Evolutionary conservation across 2,797 vertebrate species (phyloP).

Genomic region (Notamacropus eugenii): DNA sequence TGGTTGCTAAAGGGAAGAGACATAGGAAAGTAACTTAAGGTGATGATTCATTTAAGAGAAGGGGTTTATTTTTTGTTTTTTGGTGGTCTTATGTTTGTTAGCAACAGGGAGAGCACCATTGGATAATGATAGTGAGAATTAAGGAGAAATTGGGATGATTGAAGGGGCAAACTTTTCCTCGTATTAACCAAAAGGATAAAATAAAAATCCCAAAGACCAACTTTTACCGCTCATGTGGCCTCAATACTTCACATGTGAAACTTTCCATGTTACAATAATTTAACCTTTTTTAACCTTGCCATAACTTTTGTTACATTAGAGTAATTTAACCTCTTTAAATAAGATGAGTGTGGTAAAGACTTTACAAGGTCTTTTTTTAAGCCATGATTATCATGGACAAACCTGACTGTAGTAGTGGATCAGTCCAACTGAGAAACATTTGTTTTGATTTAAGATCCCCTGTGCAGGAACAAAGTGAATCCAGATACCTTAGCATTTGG

Average conservation of each 20-base stretch:
- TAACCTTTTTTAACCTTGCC: constrained; percentile 7
- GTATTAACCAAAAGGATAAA: neutral
- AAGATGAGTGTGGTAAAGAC: neutral
- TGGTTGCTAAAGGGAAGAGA: neutral
- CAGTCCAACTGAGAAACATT: neutral
- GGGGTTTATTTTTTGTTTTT: neutral
- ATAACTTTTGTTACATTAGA: neutral
- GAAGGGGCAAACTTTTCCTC: neutral
- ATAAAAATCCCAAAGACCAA: neutral
- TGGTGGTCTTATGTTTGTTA: neutral
- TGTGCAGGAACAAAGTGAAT: constrained; percentile 32
- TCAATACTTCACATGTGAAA: neutral
- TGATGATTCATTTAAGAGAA: neutral
- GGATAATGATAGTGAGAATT: neutral
- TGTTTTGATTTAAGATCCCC: constrained; percentile 6
- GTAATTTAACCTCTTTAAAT: constrained; percentile 6
- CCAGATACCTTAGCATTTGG: constrained; percentile 34
- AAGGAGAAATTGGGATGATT: neutral
- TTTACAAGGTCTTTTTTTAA: constrained; percentile 40
- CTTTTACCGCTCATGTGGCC: neutral
- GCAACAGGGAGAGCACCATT: neutral
- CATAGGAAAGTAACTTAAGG: neutral
- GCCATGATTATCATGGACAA: constrained; percentile 1
- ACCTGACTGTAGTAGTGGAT: constrained; percentile 9
- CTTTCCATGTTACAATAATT: constrained; percentile 27